Conservation (phyloP, 1,140 invertebrate species). For the Eriosoma lanigerum region DNA sequence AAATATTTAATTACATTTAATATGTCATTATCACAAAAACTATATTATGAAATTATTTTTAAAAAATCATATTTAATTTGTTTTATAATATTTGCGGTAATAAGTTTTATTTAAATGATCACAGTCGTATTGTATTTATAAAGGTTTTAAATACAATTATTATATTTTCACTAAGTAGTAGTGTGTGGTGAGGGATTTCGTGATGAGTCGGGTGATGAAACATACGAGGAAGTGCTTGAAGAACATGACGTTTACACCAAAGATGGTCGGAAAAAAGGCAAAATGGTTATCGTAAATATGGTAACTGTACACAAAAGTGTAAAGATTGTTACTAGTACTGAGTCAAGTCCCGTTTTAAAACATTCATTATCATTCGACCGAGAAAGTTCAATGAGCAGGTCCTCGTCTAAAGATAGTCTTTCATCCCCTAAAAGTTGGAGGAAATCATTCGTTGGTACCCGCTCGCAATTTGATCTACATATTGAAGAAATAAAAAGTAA, state of each 20-base stretch:
- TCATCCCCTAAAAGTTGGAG: constrained; percentile 59
- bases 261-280: constrained; percentile 57
- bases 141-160: neutral
- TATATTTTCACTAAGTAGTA: neutral
- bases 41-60: no score
- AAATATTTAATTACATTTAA: no score
- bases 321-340: neutral
- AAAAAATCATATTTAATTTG: no score
- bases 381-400: constrained; percentile 55
- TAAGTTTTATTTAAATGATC: neutral
- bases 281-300: constrained; percentile 69
- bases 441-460: constrained; percentile 66
- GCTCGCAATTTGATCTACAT: constrained; percentile 82
- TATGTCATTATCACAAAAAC: no score
- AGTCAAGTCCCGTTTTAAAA: neutral
- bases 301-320: constrained; percentile 63
- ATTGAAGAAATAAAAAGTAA: constrained; percentile 83
- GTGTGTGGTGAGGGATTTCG: neutral
- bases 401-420: constrained; percentile 61
- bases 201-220: constrained; percentile 62
- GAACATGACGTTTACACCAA: constrained; percentile 64
- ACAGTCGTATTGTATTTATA: neutral
- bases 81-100: no score
- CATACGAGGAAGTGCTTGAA: constrained; percentile 64
- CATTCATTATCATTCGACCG: constrained; percentile 54